Conservation (phyloP, 2,888 invertebrate genomes). For the Venusia cambrica region DNA sequence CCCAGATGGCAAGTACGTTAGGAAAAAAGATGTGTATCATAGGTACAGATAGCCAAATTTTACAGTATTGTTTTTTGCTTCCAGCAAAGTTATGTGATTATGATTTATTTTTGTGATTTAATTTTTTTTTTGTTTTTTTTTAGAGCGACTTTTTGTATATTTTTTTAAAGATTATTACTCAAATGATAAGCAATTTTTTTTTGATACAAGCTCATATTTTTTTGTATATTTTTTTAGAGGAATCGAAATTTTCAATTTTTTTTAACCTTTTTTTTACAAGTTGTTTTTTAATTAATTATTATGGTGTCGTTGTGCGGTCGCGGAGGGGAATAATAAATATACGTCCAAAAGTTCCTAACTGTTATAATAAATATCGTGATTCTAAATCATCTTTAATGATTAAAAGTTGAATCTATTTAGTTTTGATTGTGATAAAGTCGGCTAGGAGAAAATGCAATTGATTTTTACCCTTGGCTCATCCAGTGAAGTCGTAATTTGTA, state of each 20-base stretch:
- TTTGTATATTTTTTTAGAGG: constrained; percentile 19
- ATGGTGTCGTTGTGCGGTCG: constrained; percentile 11
- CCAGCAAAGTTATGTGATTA: too few species aligned
- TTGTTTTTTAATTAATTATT: constrained; percentile 18
- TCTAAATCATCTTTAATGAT: constrained; percentile 3
- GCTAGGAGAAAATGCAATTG: constrained; percentile 19
- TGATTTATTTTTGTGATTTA: constrained; percentile 3
- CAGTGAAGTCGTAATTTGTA: constrained; percentile 7
- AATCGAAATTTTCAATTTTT: too few species aligned
- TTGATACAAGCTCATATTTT: too few species aligned
- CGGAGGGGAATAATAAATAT: constrained; percentile 17
- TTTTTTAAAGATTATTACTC: too few species aligned
- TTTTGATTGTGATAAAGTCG: constrained; percentile 17
- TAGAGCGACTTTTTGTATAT: constrained; percentile 15
- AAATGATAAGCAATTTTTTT: too few species aligned
- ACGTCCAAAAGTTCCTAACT: constrained; percentile 40
- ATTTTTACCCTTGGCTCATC: constrained; percentile 13
- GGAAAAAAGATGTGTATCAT: constrained; percentile 71
- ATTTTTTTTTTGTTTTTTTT: constrained; percentile 2
- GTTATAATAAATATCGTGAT: too few species aligned
- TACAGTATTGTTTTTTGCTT: constrained; percentile 22
- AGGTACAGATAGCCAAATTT: constrained; percentile 62
- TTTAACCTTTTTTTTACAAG: constrained; percentile 15
- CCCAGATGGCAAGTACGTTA: constrained; percentile 72
- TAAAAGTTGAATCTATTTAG: constrained; percentile 6